Evolutionary conservation across 2,888 invertebrate species (phyloP), one percentile per base, ranked within the genome.

Genomic region (Phortica magna): DNA sequence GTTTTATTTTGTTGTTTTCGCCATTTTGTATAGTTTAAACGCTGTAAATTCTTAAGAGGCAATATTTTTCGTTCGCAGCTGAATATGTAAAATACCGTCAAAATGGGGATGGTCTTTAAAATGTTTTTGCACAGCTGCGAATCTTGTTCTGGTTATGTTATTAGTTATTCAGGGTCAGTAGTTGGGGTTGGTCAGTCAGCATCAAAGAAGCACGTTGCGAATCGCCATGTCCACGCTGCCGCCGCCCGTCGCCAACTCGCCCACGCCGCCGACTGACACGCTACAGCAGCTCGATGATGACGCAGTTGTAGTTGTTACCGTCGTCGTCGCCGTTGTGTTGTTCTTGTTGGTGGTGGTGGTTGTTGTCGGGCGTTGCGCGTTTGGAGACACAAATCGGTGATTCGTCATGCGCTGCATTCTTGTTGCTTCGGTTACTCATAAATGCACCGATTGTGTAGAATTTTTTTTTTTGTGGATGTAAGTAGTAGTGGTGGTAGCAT

Each of bases 1-100:
- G 53, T 71, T 71, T 77, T 76, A 61, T 80, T 78, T 64, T 64
- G 31, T 67, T 42, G 0, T 42, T 42, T 39, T 74, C 17, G 42
- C 41, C 41, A 41, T 65, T 55, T 42, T 67, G 43, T 17, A n/a
- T 75, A 71, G 70, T 61, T 55, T 70, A 39, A 59, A 76, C 65
- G 80, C 89, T 88, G 89, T 81, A 88, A 87, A 85, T 85, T 83
- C 83, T 82, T 73, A 78, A 84, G 81, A 87, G 79, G 81, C 82
- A 83, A 88, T 83, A 81, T 81, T 81, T 83, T 85, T 82, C 80
- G 85, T 88, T 85, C 86, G 88, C 88, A 87, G 88, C 87, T 87
- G 88, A 53, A 87, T 87, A n/a, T 83, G 87, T 85, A 76, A 85
- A 87, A 84, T 87, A 86, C 88, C 82, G 87, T 84, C 79, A 55